Base-by-base conservation (phyloP, 2,888 invertebrate species). In the Phoenoteleia sp. region DNA sequence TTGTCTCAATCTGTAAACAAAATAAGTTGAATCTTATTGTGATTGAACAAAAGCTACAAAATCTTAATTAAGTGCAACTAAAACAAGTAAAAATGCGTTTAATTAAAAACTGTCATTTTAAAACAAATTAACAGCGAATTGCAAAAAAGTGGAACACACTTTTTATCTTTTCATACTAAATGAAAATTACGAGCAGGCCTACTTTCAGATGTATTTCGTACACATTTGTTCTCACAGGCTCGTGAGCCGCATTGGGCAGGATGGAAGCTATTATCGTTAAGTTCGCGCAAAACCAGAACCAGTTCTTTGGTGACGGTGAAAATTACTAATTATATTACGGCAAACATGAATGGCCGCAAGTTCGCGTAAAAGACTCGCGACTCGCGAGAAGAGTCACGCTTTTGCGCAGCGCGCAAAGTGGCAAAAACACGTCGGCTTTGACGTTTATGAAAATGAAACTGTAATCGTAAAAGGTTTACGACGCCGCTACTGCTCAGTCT, bases 371-470 rank as follows among this genome's bases (percentile, higher is more conserved):
- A 69, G 79, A 76, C 71, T 75, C 64, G 75, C 45, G 67, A 71
- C 19, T 60, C 72, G 77, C 64, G 74, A 76, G 79, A 52, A 74
- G 49, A 69, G 80, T 71, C 79, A 67, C 47, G 79, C 74, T 62
- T 60, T 36, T 15, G 64, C 60, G 56, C 62, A 36, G 47, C 62
- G 29, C 36, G 36, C 54, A 66, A 42, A 60, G 56, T 52, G 69
- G 87, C 90, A 92, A 93, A 92, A 93, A 92, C 89, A 54, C 39
- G 72, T 83, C 88, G 87, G 84, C 90, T 91, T 89, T 92, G 93
- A 93, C 93, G 91, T 93, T 93, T 93, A 93, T 93, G 92, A 93
- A 93, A 93, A 93, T 93, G 91, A 93, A 93, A 93, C 92, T 91
- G 93, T 93, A 93, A 93, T 93, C 93, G 91, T 93, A 93, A 93